Percentiles rank a stretch among this genome's conserved stretches.
Evolutionary conservation across 92 coral and sea anemone genomes (phyloP).

Genomic region (Epizoanthus ramosus): DNA sequence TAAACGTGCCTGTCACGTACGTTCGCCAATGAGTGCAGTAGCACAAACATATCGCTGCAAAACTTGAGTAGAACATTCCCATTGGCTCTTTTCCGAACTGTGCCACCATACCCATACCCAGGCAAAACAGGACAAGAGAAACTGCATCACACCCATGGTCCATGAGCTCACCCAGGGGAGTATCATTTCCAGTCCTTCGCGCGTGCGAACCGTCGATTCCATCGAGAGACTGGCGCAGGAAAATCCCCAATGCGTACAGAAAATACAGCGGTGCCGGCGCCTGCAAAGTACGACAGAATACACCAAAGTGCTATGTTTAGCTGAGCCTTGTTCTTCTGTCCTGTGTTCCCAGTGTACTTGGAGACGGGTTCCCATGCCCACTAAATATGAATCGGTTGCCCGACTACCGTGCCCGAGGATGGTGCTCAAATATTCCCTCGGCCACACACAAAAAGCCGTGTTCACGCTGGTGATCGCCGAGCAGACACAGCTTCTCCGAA

Average conservation of each 20-base stretch:
- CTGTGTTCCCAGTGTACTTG: no score
- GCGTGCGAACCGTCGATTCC: slow-evolving; percentile 11
- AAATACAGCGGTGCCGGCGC: neutral
- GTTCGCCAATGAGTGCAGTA: slow-evolving; percentile 1
- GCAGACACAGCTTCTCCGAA: no score
- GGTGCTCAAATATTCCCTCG: no score
- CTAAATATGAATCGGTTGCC: no score
- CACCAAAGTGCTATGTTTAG: neutral
- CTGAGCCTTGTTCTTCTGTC: no score
- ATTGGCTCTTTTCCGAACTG: neutral
- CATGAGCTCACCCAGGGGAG: slow-evolving; percentile 3
- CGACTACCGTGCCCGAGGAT: no score
- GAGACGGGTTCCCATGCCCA: no score
- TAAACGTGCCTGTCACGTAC: neutral
- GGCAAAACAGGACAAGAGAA: neutral
- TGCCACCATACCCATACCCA: neutral
- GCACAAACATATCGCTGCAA: neutral
- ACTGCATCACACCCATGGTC: slow-evolving; percentile 10
- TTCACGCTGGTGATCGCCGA: no score
- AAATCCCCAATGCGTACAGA: slow-evolving; percentile 13
- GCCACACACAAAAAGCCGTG: no score
- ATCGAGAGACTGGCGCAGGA: slow-evolving; percentile 11
- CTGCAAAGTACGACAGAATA: neutral
- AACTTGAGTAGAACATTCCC: neutral
- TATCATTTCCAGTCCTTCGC: slow-evolving; percentile 13